phyloP scores from a whole-genome alignment of 2,888 invertebrate genomes.

The Athalia circularis region DNA sequence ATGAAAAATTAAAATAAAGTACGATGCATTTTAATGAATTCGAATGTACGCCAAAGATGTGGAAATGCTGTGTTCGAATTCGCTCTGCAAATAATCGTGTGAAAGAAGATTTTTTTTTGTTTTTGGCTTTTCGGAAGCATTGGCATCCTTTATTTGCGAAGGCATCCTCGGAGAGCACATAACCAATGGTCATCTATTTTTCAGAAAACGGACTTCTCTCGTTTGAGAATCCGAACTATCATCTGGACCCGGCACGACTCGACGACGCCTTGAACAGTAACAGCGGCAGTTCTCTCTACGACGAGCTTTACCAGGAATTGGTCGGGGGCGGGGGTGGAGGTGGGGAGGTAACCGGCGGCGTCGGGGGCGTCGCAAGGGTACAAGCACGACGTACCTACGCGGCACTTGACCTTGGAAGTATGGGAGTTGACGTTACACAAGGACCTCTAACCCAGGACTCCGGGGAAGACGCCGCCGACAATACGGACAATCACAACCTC shows the following conservation, averaged over 20 bases:
- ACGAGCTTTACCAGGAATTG: slow-evolving; percentile 81
- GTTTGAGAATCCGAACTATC: slow-evolving; percentile 95
- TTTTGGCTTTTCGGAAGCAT: background rate
- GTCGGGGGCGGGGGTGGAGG: slow-evolving; percentile 75
- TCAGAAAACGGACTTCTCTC: slow-evolving; percentile 93
- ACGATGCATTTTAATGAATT: too few species aligned
- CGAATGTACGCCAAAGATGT: background rate
- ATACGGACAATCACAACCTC: slow-evolving; percentile 75
- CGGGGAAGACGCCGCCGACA: slow-evolving; percentile 69
- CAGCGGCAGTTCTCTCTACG: slow-evolving; percentile 79
- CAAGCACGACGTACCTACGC: slow-evolving; percentile 80
- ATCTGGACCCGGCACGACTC: slow-evolving; percentile 85
- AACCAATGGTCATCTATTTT: slow-evolving; percentile 42
- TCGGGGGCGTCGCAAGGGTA: slow-evolving; percentile 69
- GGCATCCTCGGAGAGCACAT: slow-evolving; percentile 15
- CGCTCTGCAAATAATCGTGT: background rate
- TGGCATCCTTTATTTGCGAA: slow-evolving; percentile 18
- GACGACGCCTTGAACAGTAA: slow-evolving; percentile 86
- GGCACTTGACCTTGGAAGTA: slow-evolving; percentile 81
- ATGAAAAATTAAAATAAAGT: background rate
- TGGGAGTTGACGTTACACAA: slow-evolving; percentile 82
- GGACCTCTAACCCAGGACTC: slow-evolving; percentile 77
- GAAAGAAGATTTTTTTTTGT: too few species aligned
- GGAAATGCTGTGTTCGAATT: background rate
- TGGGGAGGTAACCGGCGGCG: slow-evolving; percentile 75